Evolutionary conservation across 1,140 invertebrate species (phyloP).

Genomic region (Drosophila takahashii): DNA sequence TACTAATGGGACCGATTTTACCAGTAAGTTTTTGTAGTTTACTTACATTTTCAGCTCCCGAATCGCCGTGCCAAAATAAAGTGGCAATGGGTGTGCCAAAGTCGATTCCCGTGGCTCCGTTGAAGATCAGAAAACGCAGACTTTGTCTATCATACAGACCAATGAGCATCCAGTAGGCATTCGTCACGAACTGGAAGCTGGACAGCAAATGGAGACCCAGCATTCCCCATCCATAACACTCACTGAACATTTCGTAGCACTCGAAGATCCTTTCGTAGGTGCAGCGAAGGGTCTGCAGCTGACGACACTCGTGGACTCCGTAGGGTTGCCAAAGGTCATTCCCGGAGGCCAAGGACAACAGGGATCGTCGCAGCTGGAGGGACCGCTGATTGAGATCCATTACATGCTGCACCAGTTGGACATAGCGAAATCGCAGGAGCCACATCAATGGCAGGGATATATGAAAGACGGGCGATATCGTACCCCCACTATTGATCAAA

Average conservation of each 20-base stretch:
- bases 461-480: slow-evolving; percentile 42
- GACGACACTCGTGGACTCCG: slow-evolving; percentile 46
- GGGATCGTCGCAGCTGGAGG: slow-evolving; percentile 33
- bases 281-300: slow-evolving; percentile 57
- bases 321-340: slow-evolving; percentile 73
- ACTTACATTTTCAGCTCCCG: slow-evolving; percentile 70
- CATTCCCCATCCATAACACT: slow-evolving; percentile 76
- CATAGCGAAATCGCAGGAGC: slow-evolving; percentile 55
- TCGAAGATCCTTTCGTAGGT: slow-evolving; percentile 70
- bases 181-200: slow-evolving; percentile 69
- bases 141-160: slow-evolving; percentile 13
- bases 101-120: slow-evolving; percentile 54
- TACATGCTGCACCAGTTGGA: slow-evolving; percentile 60
- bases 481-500: slow-evolving; percentile 8
- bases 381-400: slow-evolving; percentile 62
- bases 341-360: slow-evolving; percentile 37
- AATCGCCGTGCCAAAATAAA: slow-evolving; percentile 67
- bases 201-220: slow-evolving; percentile 54
- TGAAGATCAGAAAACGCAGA: slow-evolving; percentile 38
- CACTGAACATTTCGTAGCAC: slow-evolving; percentile 58
- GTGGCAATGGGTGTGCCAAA: slow-evolving; percentile 49
- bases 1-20: too few species aligned
- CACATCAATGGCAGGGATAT: slow-evolving; percentile 44
- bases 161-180: slow-evolving; percentile 68
- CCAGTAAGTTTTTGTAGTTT: background rate